Evolutionary conservation across 2,797 vertebrate species (phyloP).

Genomic region (Sebastes matsubarae): DNA sequence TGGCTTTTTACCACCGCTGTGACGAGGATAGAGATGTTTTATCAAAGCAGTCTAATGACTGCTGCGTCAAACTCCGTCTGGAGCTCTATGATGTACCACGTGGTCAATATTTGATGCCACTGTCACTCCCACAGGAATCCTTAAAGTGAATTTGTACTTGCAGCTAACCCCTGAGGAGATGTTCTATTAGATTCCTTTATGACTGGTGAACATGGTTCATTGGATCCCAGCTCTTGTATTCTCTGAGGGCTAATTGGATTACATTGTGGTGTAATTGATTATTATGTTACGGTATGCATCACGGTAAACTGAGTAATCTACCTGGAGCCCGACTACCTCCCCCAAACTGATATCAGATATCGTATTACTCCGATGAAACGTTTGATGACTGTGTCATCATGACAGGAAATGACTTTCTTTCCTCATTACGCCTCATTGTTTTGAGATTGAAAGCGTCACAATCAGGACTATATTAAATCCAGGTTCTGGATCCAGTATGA

Average conservation of each 20-base stretch:
- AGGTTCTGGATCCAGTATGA: slow-evolving; percentile 16
- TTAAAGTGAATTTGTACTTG: slow-evolving; percentile 76
- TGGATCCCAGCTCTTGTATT: slow-evolving; percentile 75
- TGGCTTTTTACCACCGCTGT: slow-evolving; percentile 14
- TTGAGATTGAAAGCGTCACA: slow-evolving; percentile 34
- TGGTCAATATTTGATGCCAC: slow-evolving; percentile 72
- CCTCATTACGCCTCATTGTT: slow-evolving; percentile 35
- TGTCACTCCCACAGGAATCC: slow-evolving; percentile 72
- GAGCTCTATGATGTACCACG: slow-evolving; percentile 59
- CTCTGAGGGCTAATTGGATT: slow-evolving; percentile 77
- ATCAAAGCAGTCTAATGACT: slow-evolving; percentile 64
- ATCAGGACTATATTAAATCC: slow-evolving; percentile 30
- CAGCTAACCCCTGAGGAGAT: slow-evolving; percentile 71
- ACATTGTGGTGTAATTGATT: slow-evolving; percentile 77
- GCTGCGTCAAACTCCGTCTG: slow-evolving; percentile 49
- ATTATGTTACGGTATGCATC: slow-evolving; percentile 80
- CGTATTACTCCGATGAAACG: slow-evolving; percentile 58
- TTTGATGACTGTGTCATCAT: slow-evolving; percentile 46
- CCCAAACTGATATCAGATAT: slow-evolving; percentile 53
- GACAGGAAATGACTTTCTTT: slow-evolving; percentile 63
- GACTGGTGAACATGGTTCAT: slow-evolving; percentile 80
- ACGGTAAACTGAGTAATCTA: slow-evolving; percentile 68
- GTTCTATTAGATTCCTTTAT: slow-evolving; percentile 84
- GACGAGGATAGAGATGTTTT: slow-evolving; percentile 49
- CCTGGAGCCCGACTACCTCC: slow-evolving; percentile 56